Conservation (phyloP, 1,140 invertebrate species). For the Grapholita molesta region DNA sequence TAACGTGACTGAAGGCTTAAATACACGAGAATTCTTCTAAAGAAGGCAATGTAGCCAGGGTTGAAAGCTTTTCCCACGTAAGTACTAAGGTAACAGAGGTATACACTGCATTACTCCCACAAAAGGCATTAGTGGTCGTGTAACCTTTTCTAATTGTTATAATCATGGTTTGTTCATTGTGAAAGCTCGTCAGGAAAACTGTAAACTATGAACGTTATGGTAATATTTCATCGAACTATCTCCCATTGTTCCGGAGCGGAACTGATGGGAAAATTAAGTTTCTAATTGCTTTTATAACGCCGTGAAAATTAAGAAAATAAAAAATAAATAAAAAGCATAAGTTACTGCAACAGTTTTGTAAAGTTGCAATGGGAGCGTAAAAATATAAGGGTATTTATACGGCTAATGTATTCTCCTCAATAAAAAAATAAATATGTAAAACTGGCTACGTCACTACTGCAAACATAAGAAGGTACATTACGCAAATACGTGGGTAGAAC, state of each 20-base stretch:
- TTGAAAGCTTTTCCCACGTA: background rate
- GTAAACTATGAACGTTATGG: conserved; percentile 22
- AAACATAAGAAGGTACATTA: no score
- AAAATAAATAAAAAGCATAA: background rate
- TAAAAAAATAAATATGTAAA: no score
- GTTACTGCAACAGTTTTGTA: background rate
- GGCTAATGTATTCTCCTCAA: no score
- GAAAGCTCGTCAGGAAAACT: conserved; percentile 1
- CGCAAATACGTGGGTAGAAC: no score
- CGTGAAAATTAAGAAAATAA: conserved; percentile 10
- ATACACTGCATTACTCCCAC: background rate
- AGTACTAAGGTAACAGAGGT: background rate
- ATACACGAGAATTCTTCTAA: background rate
- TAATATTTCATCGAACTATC: conserved; percentile 31
- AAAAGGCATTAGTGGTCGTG: background rate
- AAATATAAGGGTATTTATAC: background rate
- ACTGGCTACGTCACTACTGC: no score
- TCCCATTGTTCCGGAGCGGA: conserved; percentile 32
- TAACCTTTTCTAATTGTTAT: conserved; percentile 2
- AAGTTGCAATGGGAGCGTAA: background rate
- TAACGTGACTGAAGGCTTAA: background rate
- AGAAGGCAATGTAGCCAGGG: background rate
- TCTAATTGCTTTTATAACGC: conserved; percentile 26
- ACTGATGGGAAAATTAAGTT: conserved; percentile 34
- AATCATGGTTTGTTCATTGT: background rate